Base-by-base conservation (phyloP, 2,888 invertebrate species). In the Lasioglossum vierecki region DNA sequence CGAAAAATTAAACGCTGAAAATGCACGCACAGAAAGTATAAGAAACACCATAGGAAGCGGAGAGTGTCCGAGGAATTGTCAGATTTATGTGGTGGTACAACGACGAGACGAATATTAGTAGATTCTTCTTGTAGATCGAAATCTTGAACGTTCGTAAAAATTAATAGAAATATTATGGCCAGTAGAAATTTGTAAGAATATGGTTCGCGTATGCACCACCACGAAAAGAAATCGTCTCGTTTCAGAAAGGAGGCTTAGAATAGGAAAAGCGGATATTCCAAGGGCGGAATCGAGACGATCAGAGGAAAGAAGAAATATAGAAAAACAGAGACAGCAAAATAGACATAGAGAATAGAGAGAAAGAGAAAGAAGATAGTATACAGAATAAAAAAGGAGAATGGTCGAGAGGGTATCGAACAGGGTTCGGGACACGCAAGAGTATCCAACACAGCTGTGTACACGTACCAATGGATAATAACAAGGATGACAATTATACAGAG, bases 401-500 rank as follows among this genome's bases (percentile, higher is more conserved):
- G 22, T 66, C 53, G 53, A 6, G 60, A 11, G 72, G 60, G 63
- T 73, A 75, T 71, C 41, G 72, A 73, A 26, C 18, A 53, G 41
- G 15, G 79, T 63, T 63, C 30, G 70, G 66, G 80, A 83, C 82
- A 80, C 82, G 41, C 53, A 80, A 85, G 84, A 90, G 86, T 83
- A 85, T 88, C 81, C 57, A 84, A 89, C 87, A 90, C 83, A 89
- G 89, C 90, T 86, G 88, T 87, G 90, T 90, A 88, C 89, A 90
- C 88, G 90, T 90, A 90, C 88, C 85, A 82, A 75, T 82, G 85
- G 86, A 76, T 78, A 89, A 63, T 60, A 76, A 90, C 79, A 90
- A 84, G 86, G 83, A 87, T 89, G 86, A 90, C 89, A 90, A 80
- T 87, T 86, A 89, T 88, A 91, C 90, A 88, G 87, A 89, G 84